A percentile compares a stretch with the other conserved stretches of the same genome.
phyloP scores from a whole-genome alignment of 2,797 vertebrate genomes.

The Gambusia yucatana region DNA sequence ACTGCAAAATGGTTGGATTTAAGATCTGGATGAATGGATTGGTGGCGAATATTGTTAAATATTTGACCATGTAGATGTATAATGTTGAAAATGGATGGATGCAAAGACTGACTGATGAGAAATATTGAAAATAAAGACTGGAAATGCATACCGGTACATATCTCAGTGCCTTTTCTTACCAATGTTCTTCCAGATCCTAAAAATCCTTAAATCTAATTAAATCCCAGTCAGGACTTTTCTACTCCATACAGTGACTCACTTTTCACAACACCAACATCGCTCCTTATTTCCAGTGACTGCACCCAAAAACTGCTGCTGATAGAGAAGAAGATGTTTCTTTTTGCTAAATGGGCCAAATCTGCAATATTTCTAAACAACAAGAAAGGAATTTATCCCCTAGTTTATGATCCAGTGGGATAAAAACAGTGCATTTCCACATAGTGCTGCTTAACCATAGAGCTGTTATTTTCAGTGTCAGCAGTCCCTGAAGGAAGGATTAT shows the following conservation, averaged over 20 bases:
- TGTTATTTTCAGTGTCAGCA: constrained; percentile 53
- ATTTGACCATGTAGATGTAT: not conserved
- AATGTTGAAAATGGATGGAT: not conserved
- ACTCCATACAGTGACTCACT: not conserved
- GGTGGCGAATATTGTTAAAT: no score
- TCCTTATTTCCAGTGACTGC: not conserved
- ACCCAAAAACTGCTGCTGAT: not conserved
- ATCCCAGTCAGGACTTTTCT: not conserved
- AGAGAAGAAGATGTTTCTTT: not conserved
- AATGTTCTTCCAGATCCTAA: not conserved
- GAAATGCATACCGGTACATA: not conserved
- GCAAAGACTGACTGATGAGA: not conserved
- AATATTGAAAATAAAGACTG: not conserved
- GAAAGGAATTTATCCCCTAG: constrained; percentile 13
- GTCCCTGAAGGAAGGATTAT: constrained; percentile 62
- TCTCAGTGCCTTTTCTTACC: not conserved
- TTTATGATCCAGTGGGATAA: constrained; percentile 52
- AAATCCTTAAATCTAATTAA: not conserved
- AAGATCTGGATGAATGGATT: not conserved
- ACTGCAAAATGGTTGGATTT: not conserved
- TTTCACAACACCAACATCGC: not conserved
- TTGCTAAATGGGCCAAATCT: constrained; percentile 44
- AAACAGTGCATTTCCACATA: constrained; percentile 33
- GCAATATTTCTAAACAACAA: constrained; percentile 27
- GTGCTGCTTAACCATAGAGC: constrained; percentile 49